Evolutionary conservation across 2,113 vertebrate genomes (phyloP).

Genomic region (Pachypanchax playfairii): DNA sequence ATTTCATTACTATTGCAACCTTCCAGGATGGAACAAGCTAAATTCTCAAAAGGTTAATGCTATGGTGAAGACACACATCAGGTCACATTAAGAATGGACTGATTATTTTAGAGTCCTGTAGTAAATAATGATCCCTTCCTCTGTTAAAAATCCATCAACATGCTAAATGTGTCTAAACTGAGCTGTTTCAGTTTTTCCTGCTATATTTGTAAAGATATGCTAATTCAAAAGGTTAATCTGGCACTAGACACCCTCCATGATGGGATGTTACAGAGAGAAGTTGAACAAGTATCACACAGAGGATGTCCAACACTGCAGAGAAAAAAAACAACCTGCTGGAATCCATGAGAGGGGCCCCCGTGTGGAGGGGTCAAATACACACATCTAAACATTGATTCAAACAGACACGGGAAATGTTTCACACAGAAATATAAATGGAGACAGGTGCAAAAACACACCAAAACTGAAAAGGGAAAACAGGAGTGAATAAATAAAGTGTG

Average conservation of each 20-base stretch:
- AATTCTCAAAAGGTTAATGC: too few species aligned
- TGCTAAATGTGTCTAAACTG: too few species aligned
- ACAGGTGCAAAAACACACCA: not conserved
- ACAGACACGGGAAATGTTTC: not conserved
- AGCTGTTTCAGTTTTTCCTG: not conserved
- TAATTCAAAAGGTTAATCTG: constrained; percentile 35
- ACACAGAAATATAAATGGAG: constrained; percentile 12
- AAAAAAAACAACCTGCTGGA: constrained; percentile 35
- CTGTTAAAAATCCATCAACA: too few species aligned
- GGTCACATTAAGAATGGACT: too few species aligned
- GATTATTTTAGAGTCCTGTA: too few species aligned
- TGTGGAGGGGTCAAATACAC: constrained; percentile 17
- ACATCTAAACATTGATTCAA: constrained; percentile 6
- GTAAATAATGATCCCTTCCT: too few species aligned
- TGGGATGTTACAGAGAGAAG: constrained; percentile 26
- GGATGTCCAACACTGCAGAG: constrained; percentile 26
- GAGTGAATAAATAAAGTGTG: not conserved
- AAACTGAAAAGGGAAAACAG: constrained; percentile 1
- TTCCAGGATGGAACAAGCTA: too few species aligned
- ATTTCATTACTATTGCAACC: too few species aligned
- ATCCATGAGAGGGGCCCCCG: constrained; percentile 31
- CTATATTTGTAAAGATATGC: constrained; percentile 7
- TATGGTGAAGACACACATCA: too few species aligned
- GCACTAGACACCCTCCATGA: constrained; percentile 21
- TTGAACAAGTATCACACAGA: constrained; percentile 33